These are phyloP conservation scores for Eucriotettix oculatus DNA, from an alignment of 2,888 invertebrate species.

Conservation along the genomic window DNA sequence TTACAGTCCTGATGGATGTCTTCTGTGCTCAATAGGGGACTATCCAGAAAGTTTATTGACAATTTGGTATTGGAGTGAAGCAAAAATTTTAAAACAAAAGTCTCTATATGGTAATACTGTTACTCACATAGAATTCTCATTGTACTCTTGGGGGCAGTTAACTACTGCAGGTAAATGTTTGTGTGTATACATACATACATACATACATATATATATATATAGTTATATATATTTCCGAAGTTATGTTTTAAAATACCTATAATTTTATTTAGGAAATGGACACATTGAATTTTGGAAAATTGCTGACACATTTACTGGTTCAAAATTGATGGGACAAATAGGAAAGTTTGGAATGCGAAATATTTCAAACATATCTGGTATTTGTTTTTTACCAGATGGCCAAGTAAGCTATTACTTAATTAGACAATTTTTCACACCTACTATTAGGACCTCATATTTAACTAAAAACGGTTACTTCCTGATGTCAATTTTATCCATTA, in stretches of 20 bases:
- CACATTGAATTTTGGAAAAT: not conserved
- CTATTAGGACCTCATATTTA: too few species aligned
- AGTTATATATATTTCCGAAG: too few species aligned
- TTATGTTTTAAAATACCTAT: too few species aligned
- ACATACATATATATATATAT: too few species aligned
- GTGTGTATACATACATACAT: too few species aligned
- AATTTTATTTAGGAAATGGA: not conserved
- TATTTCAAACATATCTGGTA: not conserved
- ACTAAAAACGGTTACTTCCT: too few species aligned
- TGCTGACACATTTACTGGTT: not conserved
- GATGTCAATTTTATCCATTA: too few species aligned
- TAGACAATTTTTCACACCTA: too few species aligned
- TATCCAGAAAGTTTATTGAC: not conserved
- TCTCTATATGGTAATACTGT: not conserved
- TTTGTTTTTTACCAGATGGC: not conserved
- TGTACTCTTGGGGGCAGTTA: not conserved
- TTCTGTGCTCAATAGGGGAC: not conserved
- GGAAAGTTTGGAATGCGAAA: not conserved
- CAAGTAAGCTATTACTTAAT: not conserved
- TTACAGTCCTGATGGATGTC: not conserved
- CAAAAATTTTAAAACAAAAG: not conserved
- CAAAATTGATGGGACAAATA: not conserved
- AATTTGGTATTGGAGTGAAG: not conserved
- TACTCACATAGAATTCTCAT: not conserved
- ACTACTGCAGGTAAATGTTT: not conserved